These are phyloP conservation scores for Coenonympha arcania DNA, from an alignment of 2,888 invertebrate genomes.

Conservation along the genomic window DNA sequence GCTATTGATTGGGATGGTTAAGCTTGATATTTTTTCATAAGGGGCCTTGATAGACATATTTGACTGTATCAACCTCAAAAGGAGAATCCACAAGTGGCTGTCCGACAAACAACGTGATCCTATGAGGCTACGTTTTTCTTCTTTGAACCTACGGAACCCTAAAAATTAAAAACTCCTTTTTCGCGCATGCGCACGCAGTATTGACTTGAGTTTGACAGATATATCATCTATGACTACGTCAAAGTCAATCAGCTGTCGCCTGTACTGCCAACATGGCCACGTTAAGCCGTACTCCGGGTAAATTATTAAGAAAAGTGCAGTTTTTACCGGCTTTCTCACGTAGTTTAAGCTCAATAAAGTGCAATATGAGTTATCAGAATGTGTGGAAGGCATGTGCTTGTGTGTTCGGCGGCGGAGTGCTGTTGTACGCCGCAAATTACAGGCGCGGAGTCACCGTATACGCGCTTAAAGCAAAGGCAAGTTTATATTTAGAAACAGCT, in stretches of 20 bases:
- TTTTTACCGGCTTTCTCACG: constrained; percentile 46
- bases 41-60: too few relatives aligned
- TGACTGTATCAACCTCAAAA: too few relatives aligned
- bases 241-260: constrained; percentile 58
- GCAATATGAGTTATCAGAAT: constrained; percentile 45
- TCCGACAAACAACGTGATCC: too few relatives aligned
- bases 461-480: constrained; percentile 70
- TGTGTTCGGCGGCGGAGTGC: constrained; percentile 56
- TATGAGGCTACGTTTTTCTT: too few relatives aligned
- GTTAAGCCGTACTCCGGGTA: constrained; percentile 57
- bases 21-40: too few relatives aligned
- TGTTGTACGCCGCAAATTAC: constrained; percentile 53
- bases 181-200: too few relatives aligned
- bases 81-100: too few relatives aligned
- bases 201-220: background rate
- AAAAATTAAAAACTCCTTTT: too few relatives aligned
- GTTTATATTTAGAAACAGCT: constrained; percentile 26
- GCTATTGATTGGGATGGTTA: too few relatives aligned
- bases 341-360: constrained; percentile 50
- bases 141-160: too few relatives aligned
- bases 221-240: constrained; percentile 15
- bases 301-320: constrained; percentile 61
- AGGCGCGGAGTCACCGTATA: constrained; percentile 54
- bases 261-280: constrained; percentile 71
- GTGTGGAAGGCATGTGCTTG: constrained; percentile 59